Percentiles rank a stretch among this genome's conserved stretches.
These are phyloP conservation scores for Mustela nigripes DNA, from an alignment of 2,113 vertebrate genomes.

Conservation along the genomic window DNA sequence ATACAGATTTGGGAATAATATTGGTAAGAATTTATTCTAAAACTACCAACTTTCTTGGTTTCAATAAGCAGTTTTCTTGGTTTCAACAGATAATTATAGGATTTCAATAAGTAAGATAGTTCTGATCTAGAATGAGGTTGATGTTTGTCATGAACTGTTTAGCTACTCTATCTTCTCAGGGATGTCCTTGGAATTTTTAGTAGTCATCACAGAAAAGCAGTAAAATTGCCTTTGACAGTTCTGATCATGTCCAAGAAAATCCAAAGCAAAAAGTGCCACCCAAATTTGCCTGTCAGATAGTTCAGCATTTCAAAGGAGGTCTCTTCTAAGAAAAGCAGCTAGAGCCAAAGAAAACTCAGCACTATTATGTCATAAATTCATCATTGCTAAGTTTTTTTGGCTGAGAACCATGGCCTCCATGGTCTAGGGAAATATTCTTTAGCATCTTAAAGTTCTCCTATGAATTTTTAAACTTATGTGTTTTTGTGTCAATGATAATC, in stretches of 20 bases:
- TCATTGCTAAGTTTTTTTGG: constrained; percentile 6
- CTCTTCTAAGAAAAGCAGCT: constrained; percentile 37
- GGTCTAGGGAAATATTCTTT: constrained; percentile 36
- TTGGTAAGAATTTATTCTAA: constrained; percentile 50
- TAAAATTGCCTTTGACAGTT: constrained; percentile 64
- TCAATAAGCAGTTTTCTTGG: constrained; percentile 43
- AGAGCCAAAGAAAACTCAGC: constrained; percentile 51
- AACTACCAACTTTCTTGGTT: neutral
- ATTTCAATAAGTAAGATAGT: constrained; percentile 34
- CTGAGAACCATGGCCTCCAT: neutral
- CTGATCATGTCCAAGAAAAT: constrained; percentile 53
- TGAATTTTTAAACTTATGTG: neutral
- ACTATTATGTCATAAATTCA: constrained; percentile 35
- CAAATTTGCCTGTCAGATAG: constrained; percentile 48
- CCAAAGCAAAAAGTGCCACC: constrained; percentile 6
- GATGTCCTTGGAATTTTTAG: constrained; percentile 23
- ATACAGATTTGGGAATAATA: neutral
- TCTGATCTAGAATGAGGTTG: constrained; percentile 21
- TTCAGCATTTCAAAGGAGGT: constrained; percentile 57
- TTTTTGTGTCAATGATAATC: neutral
- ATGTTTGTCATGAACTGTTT: constrained; percentile 27
- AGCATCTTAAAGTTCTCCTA: neutral
- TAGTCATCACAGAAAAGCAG: constrained; percentile 36
- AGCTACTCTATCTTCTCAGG: neutral
- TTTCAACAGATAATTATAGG: constrained; percentile 13